Conservation (phyloP, 2,888 invertebrate species). For the Carcina quercana region DNA sequence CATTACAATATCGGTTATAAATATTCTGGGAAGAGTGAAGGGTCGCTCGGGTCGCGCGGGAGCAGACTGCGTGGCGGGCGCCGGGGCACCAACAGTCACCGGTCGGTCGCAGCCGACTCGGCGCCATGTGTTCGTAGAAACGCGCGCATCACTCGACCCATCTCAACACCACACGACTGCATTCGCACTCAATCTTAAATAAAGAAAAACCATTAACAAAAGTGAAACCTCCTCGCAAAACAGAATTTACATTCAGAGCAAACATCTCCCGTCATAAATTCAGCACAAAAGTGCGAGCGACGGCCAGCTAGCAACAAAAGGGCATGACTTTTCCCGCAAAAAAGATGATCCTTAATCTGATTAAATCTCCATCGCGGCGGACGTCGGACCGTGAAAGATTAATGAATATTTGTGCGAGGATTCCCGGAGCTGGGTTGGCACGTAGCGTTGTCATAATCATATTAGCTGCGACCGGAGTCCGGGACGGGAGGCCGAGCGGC, state of each 20-base stretch:
- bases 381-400: slow-evolving; percentile 75
- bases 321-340: slow-evolving; percentile 71
- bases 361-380: slow-evolving; percentile 74
- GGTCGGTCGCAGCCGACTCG: slow-evolving; percentile 18
- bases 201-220: slow-evolving; percentile 11
- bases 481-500: too few relatives aligned
- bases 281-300: slow-evolving; percentile 67
- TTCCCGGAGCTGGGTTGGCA: slow-evolving; percentile 68
- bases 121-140: slow-evolving; percentile 4
- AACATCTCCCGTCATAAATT: slow-evolving; percentile 66
- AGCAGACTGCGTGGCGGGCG: slow-evolving; percentile 59
- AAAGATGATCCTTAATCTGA: slow-evolving; percentile 75
- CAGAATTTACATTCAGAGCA: slow-evolving; percentile 65
- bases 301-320: slow-evolving; percentile 69
- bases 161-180: too few relatives aligned
- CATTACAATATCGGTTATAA: slow-evolving; percentile 26
- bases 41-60: slow-evolving; percentile 32
- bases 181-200: background rate
- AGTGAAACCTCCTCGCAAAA: slow-evolving; percentile 31
- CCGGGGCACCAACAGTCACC: slow-evolving; percentile 23
- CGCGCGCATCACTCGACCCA: background rate
- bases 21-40: slow-evolving; percentile 36
- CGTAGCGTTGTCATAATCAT: slow-evolving; percentile 74
- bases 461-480: slow-evolving; percentile 65
- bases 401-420: slow-evolving; percentile 74